Evolutionary conservation across 2,797 vertebrate species (phyloP).

Genomic region (Enteromius mattozi): DNA sequence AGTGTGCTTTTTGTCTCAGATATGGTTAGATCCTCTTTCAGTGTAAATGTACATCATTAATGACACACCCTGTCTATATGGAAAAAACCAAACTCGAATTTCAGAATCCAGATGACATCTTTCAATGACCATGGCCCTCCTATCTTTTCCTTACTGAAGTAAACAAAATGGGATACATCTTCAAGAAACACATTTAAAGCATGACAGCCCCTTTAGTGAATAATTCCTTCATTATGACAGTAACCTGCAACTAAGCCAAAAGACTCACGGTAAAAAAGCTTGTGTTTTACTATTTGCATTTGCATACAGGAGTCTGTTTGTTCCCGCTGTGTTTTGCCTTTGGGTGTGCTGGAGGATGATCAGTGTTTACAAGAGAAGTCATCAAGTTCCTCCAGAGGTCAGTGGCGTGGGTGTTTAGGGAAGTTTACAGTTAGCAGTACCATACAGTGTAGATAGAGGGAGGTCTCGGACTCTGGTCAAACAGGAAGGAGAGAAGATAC

Average conservation of each 20-base stretch:
- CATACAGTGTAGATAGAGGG: slow-evolving; percentile 88
- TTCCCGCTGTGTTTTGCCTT: slow-evolving; percentile 3
- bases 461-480: slow-evolving; percentile 84
- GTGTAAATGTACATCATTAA: neutral
- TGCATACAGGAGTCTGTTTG: neutral
- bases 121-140: neutral
- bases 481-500: slow-evolving; percentile 44
- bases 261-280: neutral
- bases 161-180: slow-evolving; percentile 18
- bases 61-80: neutral
- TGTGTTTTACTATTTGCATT: neutral
- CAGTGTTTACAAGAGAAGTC: neutral
- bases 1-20: neutral
- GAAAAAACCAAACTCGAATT: neutral
- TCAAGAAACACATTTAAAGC: neutral
- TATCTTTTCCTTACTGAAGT: neutral
- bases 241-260: neutral
- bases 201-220: neutral
- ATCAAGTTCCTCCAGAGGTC: slow-evolving; percentile 47
- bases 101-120: neutral
- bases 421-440: slow-evolving; percentile 88
- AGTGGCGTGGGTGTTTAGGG: slow-evolving; percentile 52
- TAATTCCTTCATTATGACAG: neutral
- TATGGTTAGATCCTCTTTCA: neutral
- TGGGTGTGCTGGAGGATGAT: neutral